phyloP scores from a whole-genome alignment of 2,888 invertebrate genomes.

The Mesoligia furuncula region DNA sequence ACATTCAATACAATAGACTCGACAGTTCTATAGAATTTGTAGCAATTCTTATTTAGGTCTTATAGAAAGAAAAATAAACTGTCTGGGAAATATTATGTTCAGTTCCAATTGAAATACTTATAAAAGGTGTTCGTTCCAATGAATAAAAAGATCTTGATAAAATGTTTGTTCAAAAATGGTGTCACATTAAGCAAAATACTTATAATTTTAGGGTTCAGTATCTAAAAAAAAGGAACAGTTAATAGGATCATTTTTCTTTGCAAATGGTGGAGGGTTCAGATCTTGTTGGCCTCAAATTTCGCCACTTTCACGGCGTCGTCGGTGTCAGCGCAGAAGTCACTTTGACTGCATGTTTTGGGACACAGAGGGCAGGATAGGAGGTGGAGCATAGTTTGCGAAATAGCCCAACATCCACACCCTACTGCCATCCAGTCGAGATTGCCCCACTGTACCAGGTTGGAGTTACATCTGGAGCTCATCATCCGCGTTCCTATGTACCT shows the following conservation, averaged over 20 bases:
- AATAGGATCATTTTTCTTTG: background rate
- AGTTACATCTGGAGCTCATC: too few species aligned
- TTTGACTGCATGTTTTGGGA: too few species aligned
- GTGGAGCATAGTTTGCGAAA: too few species aligned
- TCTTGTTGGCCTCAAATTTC: too few species aligned
- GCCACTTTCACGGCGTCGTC: too few species aligned
- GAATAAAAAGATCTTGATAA: background rate
- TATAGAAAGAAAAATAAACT: background rate
- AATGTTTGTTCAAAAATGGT: background rate
- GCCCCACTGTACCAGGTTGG: too few species aligned
- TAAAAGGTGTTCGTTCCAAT: background rate
- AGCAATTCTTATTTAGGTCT: background rate
- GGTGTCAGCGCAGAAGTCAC: too few species aligned
- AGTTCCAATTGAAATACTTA: background rate
- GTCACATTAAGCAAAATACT: background rate
- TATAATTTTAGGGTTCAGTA: background rate
- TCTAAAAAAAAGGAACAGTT: background rate
- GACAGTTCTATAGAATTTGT: conserved; percentile 18
- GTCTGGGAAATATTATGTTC: background rate
- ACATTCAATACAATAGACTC: conserved; percentile 16
- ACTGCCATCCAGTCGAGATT: too few species aligned
- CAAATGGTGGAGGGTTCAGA: background rate
- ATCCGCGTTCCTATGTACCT: background rate
- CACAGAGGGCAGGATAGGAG: too few species aligned
- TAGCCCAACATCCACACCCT: too few species aligned